phyloP scores from a whole-genome alignment of 2,113 vertebrate genomes.

The Opisthocomus hoazin region DNA sequence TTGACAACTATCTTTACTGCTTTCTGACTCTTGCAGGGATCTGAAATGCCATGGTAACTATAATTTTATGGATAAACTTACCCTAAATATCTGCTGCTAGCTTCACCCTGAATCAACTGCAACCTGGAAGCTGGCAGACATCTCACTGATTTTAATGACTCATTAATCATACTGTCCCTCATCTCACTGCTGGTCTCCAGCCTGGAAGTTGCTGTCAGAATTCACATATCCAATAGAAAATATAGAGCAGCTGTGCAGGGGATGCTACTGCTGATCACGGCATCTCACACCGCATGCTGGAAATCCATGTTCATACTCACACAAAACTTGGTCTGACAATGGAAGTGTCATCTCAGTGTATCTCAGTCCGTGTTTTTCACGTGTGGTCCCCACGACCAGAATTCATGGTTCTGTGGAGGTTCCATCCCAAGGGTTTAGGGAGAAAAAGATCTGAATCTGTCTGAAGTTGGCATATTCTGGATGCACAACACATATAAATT shows the following conservation, averaged over 20 bases:
- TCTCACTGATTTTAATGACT: not conserved
- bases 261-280: not conserved
- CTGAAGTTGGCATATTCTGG: not conserved
- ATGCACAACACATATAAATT: not conserved
- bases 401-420: not conserved
- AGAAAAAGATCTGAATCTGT: not conserved
- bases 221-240: not conserved
- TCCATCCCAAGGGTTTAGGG: fast-evolving
- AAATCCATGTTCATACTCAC: not conserved
- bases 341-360: not conserved
- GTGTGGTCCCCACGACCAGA: not conserved
- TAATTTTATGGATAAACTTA: not conserved
- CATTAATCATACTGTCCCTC: not conserved
- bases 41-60: slow-evolving; percentile 17
- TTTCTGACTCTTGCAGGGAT: not conserved
- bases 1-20: not conserved
- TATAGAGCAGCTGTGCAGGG: not conserved
- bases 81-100: not conserved
- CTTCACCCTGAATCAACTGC: not conserved
- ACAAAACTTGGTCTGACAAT: not conserved
- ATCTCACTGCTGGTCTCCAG: not conserved
- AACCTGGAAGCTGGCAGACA: not conserved
- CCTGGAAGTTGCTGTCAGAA: not conserved
- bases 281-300: fast-evolving
- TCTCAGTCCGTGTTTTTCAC: not conserved